phyloP scores from a whole-genome alignment of 2,113 vertebrate genomes.

The Pleuronectes platessa region DNA sequence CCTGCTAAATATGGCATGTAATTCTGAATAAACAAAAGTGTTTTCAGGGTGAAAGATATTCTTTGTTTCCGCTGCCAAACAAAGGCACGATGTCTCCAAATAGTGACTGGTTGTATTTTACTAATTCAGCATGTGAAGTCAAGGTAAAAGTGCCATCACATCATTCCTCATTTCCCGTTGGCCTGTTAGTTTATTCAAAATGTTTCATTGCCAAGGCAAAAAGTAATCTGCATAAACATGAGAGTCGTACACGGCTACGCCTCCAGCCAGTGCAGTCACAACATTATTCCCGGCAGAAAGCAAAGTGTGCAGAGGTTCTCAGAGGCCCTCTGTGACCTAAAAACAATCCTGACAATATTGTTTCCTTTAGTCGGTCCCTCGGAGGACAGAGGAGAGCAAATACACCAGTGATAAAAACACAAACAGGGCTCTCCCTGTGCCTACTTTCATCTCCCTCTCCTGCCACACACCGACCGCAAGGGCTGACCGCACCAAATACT shows the following conservation, averaged over 20 bases:
- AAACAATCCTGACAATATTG: constrained; percentile 78
- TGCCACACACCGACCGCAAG: constrained; percentile 72
- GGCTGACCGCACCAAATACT: constrained; percentile 76
- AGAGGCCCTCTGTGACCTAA: constrained; percentile 70
- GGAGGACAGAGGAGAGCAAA: constrained; percentile 78
- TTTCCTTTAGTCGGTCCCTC: constrained; percentile 78
- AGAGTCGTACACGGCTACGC: constrained; percentile 40
- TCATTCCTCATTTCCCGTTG: constrained; percentile 41
- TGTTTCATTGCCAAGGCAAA: constrained; percentile 27
- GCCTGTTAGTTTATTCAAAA: constrained; percentile 33
- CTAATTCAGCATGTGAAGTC: constrained; percentile 19
- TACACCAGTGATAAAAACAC: constrained; percentile 81
- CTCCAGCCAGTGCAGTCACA: constrained; percentile 51
- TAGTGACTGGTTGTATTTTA: constrained; percentile 40
- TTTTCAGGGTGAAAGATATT: constrained; percentile 46
- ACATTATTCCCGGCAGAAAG: constrained; percentile 53
- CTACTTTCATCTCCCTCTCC: constrained; percentile 77
- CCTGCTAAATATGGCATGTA: constrained; percentile 53
- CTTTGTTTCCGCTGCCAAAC: constrained; percentile 35
- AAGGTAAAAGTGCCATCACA: constrained; percentile 35
- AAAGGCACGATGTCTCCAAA: constrained; percentile 51
- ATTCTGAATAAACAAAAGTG: constrained; percentile 44
- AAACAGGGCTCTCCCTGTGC: constrained; percentile 77
- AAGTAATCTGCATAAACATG: constrained; percentile 53
- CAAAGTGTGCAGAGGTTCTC: constrained; percentile 52